Conservation (phyloP, 2,113 vertebrate genomes). For the Marmota monax region DNA sequence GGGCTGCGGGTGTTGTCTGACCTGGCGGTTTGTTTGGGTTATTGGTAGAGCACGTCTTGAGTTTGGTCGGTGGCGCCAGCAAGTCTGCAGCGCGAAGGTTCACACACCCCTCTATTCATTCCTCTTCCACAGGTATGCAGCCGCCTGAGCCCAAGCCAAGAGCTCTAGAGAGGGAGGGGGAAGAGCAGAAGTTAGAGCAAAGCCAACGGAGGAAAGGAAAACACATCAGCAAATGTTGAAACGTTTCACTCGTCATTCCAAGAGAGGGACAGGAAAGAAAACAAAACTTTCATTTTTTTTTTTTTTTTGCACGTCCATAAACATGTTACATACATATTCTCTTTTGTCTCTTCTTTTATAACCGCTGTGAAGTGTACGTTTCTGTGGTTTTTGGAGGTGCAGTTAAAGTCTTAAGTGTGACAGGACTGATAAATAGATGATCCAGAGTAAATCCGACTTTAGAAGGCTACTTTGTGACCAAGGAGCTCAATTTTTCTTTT, state of each 20-base stretch:
- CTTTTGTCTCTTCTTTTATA: constrained; percentile 82
- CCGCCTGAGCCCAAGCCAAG: constrained; percentile 92
- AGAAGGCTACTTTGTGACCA: constrained; percentile 88
- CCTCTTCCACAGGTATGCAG: constrained; percentile 98
- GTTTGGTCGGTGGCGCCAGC: constrained; percentile 96
- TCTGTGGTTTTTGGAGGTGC: constrained; percentile 81
- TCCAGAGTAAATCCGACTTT: constrained; percentile 83
- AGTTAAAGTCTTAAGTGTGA: constrained; percentile 81
- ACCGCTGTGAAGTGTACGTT: constrained; percentile 85
- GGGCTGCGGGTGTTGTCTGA: constrained; percentile 92
- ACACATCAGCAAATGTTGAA: constrained; percentile 73
- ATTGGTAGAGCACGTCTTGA: constrained; percentile 97
- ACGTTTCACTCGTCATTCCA: constrained; percentile 84
- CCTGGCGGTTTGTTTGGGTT: constrained; percentile 96
- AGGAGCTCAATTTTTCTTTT: constrained; percentile 89
- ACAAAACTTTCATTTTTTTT: constrained; percentile 74
- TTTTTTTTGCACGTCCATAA: constrained; percentile 85
- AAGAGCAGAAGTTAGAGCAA: constrained; percentile 85
- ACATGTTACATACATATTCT: constrained; percentile 77
- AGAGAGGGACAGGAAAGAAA: constrained; percentile 62
- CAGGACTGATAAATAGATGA: constrained; percentile 83
- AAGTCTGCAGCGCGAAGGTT: constrained; percentile 95
- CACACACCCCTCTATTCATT: constrained; percentile 96
- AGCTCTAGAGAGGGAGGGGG: constrained; percentile 91
- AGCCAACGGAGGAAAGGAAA: constrained; percentile 86